Percentiles rank a stretch among this genome's conserved stretches.
These are phyloP conservation scores for Hirtodrosophila alboralis DNA, from an alignment of 2,888 invertebrate genomes.

Conservation along the genomic window DNA sequence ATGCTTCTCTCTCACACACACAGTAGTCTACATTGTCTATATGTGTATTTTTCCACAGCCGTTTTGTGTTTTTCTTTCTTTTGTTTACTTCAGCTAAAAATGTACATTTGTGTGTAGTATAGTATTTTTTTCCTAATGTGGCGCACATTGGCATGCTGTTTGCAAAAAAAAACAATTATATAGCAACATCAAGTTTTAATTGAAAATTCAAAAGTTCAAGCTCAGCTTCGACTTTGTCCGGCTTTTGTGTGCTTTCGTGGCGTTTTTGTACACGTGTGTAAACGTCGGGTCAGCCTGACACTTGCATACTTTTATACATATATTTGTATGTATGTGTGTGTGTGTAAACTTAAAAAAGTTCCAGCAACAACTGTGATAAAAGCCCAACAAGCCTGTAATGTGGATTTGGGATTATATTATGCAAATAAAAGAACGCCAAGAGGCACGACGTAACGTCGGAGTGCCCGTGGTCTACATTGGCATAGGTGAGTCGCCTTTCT, in stretches of 20 bases:
- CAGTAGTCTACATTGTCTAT: not conserved
- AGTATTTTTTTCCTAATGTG: conserved; percentile 11
- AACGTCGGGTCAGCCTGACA: conserved; percentile 27
- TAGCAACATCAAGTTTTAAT: conserved; percentile 23
- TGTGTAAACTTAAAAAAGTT: conserved; percentile 8
- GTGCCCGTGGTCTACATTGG: conserved; percentile 75
- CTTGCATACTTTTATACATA: conserved; percentile 7
- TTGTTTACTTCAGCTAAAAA: conserved; percentile 66
- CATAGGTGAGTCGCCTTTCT: conserved; percentile 67
- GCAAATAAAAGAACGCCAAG: conserved; percentile 64
- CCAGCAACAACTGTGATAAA: conserved; percentile 20
- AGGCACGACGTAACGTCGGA: conserved; percentile 59
- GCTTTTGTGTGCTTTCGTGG: conserved; percentile 56
- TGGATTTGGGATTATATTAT: conserved; percentile 81
- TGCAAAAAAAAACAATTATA: not conserved
- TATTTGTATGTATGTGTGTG: conserved; percentile 1
- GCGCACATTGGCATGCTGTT: conserved; percentile 14
- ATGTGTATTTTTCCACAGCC: conserved; percentile 39
- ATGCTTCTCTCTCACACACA: conserved; percentile 4
- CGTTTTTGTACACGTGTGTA: conserved; percentile 62
- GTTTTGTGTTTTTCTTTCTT: conserved; percentile 39
- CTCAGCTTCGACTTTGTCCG: conserved; percentile 46
- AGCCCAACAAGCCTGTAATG: conserved; percentile 56
- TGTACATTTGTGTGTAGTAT: conserved; percentile 10
- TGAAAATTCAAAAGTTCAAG: conserved; percentile 32